phyloP scores from a whole-genome alignment of 2,113 vertebrate species.

The Chionodraco myersi region DNA sequence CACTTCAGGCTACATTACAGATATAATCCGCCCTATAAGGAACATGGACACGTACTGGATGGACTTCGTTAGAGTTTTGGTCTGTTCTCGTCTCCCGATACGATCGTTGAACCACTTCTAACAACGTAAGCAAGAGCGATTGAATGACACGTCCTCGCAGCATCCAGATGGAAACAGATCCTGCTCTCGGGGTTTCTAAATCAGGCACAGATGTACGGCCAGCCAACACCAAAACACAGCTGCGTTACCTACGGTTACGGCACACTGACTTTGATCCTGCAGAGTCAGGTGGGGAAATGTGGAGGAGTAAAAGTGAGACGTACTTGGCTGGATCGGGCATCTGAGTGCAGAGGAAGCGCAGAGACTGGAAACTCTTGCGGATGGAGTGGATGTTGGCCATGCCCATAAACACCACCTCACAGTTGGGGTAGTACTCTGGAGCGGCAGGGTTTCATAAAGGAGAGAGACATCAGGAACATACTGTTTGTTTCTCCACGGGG shows the following conservation, averaged over 20 bases:
- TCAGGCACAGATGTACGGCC: constrained; percentile 59
- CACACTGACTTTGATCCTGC: constrained; percentile 20
- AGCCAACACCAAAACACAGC: constrained; percentile 45
- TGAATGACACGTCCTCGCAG: constrained; percentile 46
- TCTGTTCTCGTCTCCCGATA: constrained; percentile 16
- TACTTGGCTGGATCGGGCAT: constrained; percentile 99
- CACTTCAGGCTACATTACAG: background rate
- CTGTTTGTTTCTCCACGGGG: too few species aligned
- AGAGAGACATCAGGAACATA: background rate
- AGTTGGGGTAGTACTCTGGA: constrained; percentile 98
- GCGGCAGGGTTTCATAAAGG: background rate
- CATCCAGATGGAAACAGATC: constrained; percentile 47
- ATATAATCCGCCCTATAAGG: background rate
- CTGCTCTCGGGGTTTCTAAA: constrained; percentile 46
- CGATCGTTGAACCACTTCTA: constrained; percentile 9
- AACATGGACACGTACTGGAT: background rate
- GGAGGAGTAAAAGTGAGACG: constrained; percentile 62
- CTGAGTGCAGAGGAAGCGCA: constrained; percentile 96
- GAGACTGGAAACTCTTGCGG: constrained; percentile 97
- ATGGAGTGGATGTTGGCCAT: constrained; percentile 99
- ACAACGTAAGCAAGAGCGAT: constrained; percentile 8
- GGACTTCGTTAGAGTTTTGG: background rate
- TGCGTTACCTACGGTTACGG: constrained; percentile 46
- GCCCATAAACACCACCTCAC: constrained; percentile 98
- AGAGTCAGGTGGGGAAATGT: background rate